These are phyloP conservation scores for Diploscapter pachys DNA, from an alignment of 1,140 invertebrate species.

Conservation along the genomic window DNA sequence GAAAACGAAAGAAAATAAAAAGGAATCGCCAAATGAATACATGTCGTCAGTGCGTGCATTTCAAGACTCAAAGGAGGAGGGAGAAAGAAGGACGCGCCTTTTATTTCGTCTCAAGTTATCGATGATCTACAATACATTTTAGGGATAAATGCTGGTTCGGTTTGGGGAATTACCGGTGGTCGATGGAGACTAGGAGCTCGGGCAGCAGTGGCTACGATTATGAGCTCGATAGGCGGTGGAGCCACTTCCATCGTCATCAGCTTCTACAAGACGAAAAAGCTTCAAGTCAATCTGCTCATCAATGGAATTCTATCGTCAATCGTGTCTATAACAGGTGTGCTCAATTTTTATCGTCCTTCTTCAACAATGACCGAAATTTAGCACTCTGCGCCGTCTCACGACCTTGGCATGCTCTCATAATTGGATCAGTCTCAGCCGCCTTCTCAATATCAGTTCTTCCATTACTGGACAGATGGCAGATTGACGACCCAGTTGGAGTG, in stretches of 20 bases:
- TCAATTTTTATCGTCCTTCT: not conserved
- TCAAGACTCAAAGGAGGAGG: too few species aligned
- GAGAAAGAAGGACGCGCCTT: too few species aligned
- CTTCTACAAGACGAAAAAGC: constrained; percentile 69
- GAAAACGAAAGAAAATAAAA: too few species aligned
- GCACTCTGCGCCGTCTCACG: constrained; percentile 82
- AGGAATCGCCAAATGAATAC: too few species aligned
- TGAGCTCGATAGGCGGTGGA: constrained; percentile 81
- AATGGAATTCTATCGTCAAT: constrained; percentile 82
- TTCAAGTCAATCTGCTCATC: constrained; percentile 79
- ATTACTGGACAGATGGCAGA: constrained; percentile 68
- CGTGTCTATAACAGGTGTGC: constrained; percentile 76
- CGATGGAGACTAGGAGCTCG: constrained; percentile 82
- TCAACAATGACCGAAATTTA: constrained; percentile 42
- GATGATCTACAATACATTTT: too few species aligned
- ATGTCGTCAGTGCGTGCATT: too few species aligned
- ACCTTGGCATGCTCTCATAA: constrained; percentile 78
- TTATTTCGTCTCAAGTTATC: too few species aligned
- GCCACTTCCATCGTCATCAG: constrained; percentile 65
- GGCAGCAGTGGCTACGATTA: constrained; percentile 81
- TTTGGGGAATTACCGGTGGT: constrained; percentile 68
- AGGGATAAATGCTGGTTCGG: constrained; percentile 76
- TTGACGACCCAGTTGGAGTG: constrained; percentile 88
- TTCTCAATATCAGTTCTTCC: constrained; percentile 72
- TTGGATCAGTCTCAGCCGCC: constrained; percentile 75